phyloP scores from a whole-genome alignment of 2,113 vertebrate genomes.

The Verasper variegatus region DNA sequence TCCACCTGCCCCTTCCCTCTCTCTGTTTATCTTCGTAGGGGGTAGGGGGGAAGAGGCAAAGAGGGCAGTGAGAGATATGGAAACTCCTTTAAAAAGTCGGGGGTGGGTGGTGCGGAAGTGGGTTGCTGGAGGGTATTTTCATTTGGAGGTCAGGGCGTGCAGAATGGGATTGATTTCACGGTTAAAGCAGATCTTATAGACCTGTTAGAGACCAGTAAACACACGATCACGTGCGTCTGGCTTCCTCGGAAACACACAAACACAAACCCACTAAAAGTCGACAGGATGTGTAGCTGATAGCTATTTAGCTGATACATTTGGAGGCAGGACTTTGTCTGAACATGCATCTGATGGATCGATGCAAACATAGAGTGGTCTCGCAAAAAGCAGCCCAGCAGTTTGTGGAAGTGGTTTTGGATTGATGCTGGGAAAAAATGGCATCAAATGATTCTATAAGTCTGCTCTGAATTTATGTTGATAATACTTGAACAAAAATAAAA shows the following conservation, averaged over 20 bases:
- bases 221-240: slow-evolving; percentile 1
- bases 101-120: slow-evolving; percentile 4
- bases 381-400: slow-evolving; percentile 13
- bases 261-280: slow-evolving; percentile 17
- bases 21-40: slow-evolving; percentile 32
- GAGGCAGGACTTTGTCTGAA: slow-evolving; percentile 22
- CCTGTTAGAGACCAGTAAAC: slow-evolving; percentile 7
- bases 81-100: slow-evolving; percentile 34
- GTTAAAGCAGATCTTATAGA: slow-evolving; percentile 27
- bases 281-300: neutral
- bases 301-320: slow-evolving; percentile 11
- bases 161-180: slow-evolving; percentile 54
- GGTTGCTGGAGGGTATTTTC: slow-evolving; percentile 42
- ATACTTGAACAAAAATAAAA: neutral
- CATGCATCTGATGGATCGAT: slow-evolving; percentile 41
- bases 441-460: neutral
- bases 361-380: neutral
- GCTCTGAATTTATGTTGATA: no score
- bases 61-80: slow-evolving; percentile 30
- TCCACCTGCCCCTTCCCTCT: slow-evolving; percentile 26
- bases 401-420: neutral
- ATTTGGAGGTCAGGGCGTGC: slow-evolving; percentile 50
- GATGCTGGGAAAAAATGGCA: neutral
- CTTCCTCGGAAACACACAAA: slow-evolving; percentile 19
- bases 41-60: neutral